These are phyloP conservation scores for Parnassius orleans DNA, from an alignment of 2,888 invertebrate genomes.

Conservation along the genomic window DNA sequence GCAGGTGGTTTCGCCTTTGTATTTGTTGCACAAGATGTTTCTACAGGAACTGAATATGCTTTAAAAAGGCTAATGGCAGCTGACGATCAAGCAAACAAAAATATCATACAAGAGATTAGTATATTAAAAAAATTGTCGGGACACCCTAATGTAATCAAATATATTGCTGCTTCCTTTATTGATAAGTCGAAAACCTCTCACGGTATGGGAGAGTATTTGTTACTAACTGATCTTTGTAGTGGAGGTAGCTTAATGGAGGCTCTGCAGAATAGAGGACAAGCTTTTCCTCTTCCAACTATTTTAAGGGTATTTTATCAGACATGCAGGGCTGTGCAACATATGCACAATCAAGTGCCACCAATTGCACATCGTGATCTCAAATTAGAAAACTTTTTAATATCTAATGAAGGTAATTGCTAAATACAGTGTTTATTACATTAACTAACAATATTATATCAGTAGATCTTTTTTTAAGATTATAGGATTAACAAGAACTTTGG, in stretches of 20 bases:
- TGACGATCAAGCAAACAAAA: slow-evolving; percentile 89
- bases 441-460: too few relatives aligned
- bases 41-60: slow-evolving; percentile 93
- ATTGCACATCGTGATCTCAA: slow-evolving; percentile 98
- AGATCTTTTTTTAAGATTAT: too few relatives aligned
- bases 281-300: slow-evolving; percentile 85
- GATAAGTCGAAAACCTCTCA: slow-evolving; percentile 89
- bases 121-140: slow-evolving; percentile 93
- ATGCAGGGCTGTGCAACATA: slow-evolving; percentile 93
- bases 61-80: slow-evolving; percentile 93
- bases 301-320: slow-evolving; percentile 95
- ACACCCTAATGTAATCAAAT: slow-evolving; percentile 95
- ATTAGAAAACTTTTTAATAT: slow-evolving; percentile 96
- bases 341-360: slow-evolving; percentile 95
- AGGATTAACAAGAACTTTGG: too few relatives aligned
- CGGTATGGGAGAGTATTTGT: slow-evolving; percentile 93
- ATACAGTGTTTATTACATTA: slow-evolving; percentile 7
- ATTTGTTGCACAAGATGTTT: slow-evolving; percentile 94
- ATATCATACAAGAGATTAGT: slow-evolving; percentile 91
- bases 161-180: slow-evolving; percentile 90
- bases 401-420: slow-evolving; percentile 84
- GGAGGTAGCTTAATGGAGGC: slow-evolving; percentile 89
- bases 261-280: slow-evolving; percentile 79
- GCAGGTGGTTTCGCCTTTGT: slow-evolving; percentile 98
- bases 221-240: slow-evolving; percentile 95